Percentiles rank a stretch among this genome's conserved stretches.
Evolutionary conservation across 2,888 invertebrate genomes (phyloP).

Genomic region (Boloria euphrosyne): DNA sequence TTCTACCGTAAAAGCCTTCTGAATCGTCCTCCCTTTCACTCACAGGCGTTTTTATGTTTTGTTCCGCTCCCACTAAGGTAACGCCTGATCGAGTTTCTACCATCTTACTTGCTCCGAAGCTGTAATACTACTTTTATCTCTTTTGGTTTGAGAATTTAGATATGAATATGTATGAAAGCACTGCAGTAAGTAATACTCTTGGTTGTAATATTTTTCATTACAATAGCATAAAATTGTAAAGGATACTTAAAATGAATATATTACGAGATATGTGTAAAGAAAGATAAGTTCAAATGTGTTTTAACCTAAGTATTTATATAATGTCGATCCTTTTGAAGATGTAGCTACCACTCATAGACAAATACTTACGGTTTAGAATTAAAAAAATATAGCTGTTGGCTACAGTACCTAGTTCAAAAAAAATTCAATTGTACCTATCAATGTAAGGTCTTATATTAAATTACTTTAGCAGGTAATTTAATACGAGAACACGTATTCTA

Average conservation of each 20-base stretch:
- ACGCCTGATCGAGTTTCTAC: conserved; percentile 79
- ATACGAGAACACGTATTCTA: not conserved
- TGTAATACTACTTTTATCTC: conserved; percentile 78
- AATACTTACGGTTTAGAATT: too few species aligned
- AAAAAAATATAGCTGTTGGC: too few species aligned
- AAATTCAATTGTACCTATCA: too few species aligned
- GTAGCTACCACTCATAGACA: too few species aligned
- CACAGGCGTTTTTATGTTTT: conserved; percentile 45
- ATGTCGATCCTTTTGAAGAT: too few species aligned
- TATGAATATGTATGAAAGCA: conserved; percentile 77
- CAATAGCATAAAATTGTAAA: conserved; percentile 30
- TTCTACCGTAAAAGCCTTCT: conserved; percentile 82
- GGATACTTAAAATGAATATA: conserved; percentile 17
- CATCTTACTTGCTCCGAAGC: conserved; percentile 78
- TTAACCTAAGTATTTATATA: not conserved
- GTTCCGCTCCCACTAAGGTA: conserved; percentile 56
- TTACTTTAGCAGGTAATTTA: too few species aligned
- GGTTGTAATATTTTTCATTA: conserved; percentile 30
- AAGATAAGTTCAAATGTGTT: conserved; percentile 1
- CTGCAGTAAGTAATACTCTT: conserved; percentile 69
- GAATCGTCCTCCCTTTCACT: conserved; percentile 65
- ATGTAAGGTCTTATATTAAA: too few species aligned
- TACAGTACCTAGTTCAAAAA: too few species aligned
- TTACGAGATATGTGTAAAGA: conserved; percentile 2
- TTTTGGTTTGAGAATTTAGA: conserved; percentile 71